Base-by-base conservation (phyloP, 2,888 invertebrate genomes). In the Pasiphila rectangulata region DNA sequence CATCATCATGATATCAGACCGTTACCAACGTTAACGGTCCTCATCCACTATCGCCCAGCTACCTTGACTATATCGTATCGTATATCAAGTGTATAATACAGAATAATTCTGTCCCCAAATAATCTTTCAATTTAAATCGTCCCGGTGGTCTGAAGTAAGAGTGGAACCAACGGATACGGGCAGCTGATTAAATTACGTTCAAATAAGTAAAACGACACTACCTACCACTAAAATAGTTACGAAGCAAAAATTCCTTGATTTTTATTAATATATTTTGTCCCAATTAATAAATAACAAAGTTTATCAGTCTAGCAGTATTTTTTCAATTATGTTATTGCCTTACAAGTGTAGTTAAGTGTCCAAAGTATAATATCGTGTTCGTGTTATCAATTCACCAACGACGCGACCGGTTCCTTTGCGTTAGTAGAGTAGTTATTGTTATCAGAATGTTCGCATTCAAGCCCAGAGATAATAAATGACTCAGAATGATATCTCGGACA, bases 151-250 rank as follows among this genome's bases (percentile, higher is more conserved):
- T 55, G 35, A 56, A 46, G 65, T 63, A 67, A 70, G 75, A 72
- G 67, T 64, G 59, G 59, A 49, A 51, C 54, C 29, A 65, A 63
- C 70, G 75, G 79, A 83, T 83, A 83, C 80, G 83, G 83, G 81
- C 65, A 57, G 56, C 69, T 79, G 76, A 83, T 83, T 83, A 68
- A 83, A 83, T 79, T 78, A 79, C 67, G 54, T 57, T 51, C 51
- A 55, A 62, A 68, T 65, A 67, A 64, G 69, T 69, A 67, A 72
- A 68, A 35, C 47, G 39, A 46, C 17, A 23, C 46, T 45, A n/a
- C n/a, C n/a, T n/a, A 52, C 38, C 25, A 54, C 4, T 27, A 16
- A 19, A 23, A 47, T 52, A 57, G 40, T 54, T 46, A 54, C 47
- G 36, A 29, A 23, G 19, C 37, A 44, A 43, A 21, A 47, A 55